A percentile compares a stretch with the other conserved stretches of the same genome.
These are phyloP conservation scores for Calephelis perditalis DNA, from an alignment of 2,888 invertebrate species.

Conservation along the genomic window DNA sequence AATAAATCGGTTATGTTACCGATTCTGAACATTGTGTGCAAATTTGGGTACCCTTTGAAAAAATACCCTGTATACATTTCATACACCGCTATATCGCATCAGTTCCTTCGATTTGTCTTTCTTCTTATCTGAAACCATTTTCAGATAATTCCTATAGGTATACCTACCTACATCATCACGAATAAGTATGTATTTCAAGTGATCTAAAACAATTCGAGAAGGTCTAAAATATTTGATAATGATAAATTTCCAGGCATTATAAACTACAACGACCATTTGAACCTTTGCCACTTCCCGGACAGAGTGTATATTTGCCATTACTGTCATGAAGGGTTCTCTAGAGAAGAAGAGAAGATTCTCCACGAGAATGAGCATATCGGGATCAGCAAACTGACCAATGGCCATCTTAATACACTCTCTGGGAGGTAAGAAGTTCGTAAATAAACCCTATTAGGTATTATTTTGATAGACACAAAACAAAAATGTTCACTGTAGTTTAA, in stretches of 20 bases:
- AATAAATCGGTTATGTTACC: too few species aligned
- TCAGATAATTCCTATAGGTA: too few species aligned
- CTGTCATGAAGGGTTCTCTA: constrained; percentile 63
- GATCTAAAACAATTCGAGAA: not conserved
- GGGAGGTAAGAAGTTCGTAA: constrained; percentile 17
- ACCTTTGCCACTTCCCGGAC: constrained; percentile 56
- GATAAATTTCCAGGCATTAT: constrained; percentile 54
- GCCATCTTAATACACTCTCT: constrained; percentile 27
- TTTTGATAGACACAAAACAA: too few species aligned
- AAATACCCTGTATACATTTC: too few species aligned
- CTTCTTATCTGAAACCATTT: too few species aligned
- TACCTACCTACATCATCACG: too few species aligned
- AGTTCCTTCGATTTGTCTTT: too few species aligned
- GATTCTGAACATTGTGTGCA: too few species aligned
- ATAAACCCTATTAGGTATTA: too few species aligned
- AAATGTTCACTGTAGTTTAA: too few species aligned
- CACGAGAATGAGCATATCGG: constrained; percentile 67
- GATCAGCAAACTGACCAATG: constrained; percentile 40
- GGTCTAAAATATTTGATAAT: not conserved
- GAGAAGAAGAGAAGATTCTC: constrained; percentile 43
- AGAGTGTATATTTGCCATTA: constrained; percentile 55
- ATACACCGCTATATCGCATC: too few species aligned
- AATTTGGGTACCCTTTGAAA: too few species aligned
- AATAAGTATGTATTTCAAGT: not conserved
- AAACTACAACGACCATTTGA: constrained; percentile 67